Evolutionary conservation across 2,888 invertebrate genomes (phyloP).

Genomic region (Temnothorax unifasciatus): DNA sequence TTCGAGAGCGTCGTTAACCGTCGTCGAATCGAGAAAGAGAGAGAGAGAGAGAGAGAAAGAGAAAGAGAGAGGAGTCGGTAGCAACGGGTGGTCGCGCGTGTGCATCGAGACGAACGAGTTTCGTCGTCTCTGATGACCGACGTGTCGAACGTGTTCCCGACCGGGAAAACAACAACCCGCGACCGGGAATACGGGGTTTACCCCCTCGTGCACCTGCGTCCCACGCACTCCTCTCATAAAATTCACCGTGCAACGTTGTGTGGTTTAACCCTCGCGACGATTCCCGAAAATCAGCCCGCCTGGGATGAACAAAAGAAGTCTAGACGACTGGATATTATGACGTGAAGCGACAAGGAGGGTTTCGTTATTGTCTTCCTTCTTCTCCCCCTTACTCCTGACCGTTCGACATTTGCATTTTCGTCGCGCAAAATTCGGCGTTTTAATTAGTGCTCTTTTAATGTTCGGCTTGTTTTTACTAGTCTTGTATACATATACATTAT

Average conservation of each 20-base stretch:
- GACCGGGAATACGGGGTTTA: conserved; percentile 37
- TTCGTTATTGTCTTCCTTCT: conserved; percentile 68
- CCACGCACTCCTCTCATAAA: conserved; percentile 3
- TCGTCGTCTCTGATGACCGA: conserved; percentile 67
- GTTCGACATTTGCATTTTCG: conserved; percentile 53
- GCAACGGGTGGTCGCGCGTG: conserved; percentile 74
- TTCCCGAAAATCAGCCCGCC: conserved; percentile 71
- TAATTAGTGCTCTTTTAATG: neutral
- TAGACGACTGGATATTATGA: conserved; percentile 73
- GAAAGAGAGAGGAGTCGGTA: conserved; percentile 52
- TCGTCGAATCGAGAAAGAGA: conserved; percentile 45
- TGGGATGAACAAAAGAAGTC: conserved; percentile 72
- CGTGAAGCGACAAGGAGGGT: conserved; percentile 41
- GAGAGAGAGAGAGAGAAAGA: conserved; percentile 47
- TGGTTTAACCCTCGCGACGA: conserved; percentile 64
- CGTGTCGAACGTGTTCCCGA: conserved; percentile 58
- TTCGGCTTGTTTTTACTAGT: neutral
- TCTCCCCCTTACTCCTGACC: conserved; percentile 59
- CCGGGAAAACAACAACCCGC: conserved; percentile 54
- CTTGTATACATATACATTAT: neutral
- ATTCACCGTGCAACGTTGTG: conserved; percentile 26
- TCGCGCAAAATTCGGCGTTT: conserved; percentile 38
- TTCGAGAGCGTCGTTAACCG: conserved; percentile 22
- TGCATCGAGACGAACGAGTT: conserved; percentile 67
- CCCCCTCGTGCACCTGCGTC: conserved; percentile 52